phyloP scores from a whole-genome alignment of 2,113 vertebrate species.

The Nycticryphes semicollaris region DNA sequence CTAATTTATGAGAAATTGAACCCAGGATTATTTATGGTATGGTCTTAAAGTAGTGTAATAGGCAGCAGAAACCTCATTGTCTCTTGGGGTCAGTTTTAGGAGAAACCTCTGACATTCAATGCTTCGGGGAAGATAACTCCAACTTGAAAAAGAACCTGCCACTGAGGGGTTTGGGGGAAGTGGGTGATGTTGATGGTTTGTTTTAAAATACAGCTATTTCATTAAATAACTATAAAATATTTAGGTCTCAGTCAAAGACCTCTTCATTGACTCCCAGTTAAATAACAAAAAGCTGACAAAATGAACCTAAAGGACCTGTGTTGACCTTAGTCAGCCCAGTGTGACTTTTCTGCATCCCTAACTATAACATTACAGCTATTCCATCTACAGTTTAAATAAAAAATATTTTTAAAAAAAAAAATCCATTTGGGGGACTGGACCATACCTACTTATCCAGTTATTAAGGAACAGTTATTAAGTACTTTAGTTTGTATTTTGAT shows the following conservation, averaged over 20 bases:
- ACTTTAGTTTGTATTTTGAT: background rate
- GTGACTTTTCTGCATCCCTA: background rate
- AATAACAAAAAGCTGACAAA: background rate
- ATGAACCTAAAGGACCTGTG: background rate
- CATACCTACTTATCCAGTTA: background rate
- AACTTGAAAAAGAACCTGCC: background rate
- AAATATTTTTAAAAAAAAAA: background rate
- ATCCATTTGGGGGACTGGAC: accelerated
- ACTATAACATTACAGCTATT: background rate
- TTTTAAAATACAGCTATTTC: background rate
- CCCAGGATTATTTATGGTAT: background rate
- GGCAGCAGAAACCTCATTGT: background rate
- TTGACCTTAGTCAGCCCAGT: background rate
- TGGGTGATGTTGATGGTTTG: background rate
- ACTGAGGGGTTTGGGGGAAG: background rate
- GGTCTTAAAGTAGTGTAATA: background rate
- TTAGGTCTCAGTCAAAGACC: background rate
- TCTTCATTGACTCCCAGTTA: background rate
- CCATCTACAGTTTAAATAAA: background rate
- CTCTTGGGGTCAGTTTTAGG: background rate
- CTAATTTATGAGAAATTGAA: background rate
- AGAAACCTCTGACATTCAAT: background rate
- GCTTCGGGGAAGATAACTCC: background rate
- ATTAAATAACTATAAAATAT: background rate
- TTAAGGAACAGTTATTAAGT: background rate